Percentiles rank a stretch among this genome's conserved stretches.
Conservation (phyloP, 2,797 vertebrate species). For the Paramormyrops hopkinsi region DNA sequence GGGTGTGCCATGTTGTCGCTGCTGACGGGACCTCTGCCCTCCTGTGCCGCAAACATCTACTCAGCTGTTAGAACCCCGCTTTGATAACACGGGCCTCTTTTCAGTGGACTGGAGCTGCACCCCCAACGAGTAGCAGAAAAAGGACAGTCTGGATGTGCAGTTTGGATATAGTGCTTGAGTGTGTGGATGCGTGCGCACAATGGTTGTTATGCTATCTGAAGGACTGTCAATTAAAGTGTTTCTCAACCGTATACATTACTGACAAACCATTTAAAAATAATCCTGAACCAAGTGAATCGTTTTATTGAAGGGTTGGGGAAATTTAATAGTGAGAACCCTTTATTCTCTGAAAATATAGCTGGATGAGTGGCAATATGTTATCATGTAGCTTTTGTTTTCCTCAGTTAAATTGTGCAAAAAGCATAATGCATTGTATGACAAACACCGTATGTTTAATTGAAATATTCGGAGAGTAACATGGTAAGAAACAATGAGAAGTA, state of each 20-base stretch:
- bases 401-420: neutral
- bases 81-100: neutral
- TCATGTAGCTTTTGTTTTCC: neutral
- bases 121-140: neutral
- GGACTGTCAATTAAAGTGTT: neutral
- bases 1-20: neutral
- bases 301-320: neutral
- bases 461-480: neutral
- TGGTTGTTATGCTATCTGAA: conserved; percentile 4
- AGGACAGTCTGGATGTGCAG: neutral
- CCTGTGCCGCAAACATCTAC: neutral
- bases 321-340: neutral
- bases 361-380: neutral
- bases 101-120: neutral
- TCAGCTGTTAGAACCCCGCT: neutral
- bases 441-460: neutral
- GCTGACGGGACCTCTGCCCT: neutral
- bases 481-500: neutral
- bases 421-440: neutral
- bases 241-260: neutral
- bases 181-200: neutral
- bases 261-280: neutral
- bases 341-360: neutral
- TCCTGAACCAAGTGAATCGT: neutral
- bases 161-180: neutral